Evolutionary conservation across 2,113 vertebrate species (phyloP), one percentile per base, ranked within the genome.

Genomic region (Melanerpes formicivorus): DNA sequence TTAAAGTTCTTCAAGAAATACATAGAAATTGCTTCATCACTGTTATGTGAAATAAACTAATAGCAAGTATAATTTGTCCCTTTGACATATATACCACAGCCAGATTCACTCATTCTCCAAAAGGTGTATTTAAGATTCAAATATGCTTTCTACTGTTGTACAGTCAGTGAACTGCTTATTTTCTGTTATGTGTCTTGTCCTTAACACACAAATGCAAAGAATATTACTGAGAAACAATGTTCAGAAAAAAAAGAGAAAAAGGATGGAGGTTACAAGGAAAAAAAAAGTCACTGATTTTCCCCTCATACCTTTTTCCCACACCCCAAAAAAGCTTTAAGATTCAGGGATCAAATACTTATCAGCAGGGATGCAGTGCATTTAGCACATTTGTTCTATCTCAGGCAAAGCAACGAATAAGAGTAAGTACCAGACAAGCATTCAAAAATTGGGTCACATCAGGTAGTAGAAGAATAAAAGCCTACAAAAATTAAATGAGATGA

Each of bases 301-400:
- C 29, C 62, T 46, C 37, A 17, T 23, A 76, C 59, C 29, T 90
- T 59, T 84, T 87, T 26, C 55, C 40, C 26, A 21, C 8, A 22
- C 32, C 8, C 44, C 65, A 27, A 87, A 75, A 30, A 62, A 18
- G 52, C 25, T 23, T 1, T 29, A 84, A 71, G 40, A 92, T 67
- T 90, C 82, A 71, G 60, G 90, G 44, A 78, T 40, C 18, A 86
- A 80, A 86, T 74, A 83, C 1, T 3, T 89, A 84, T 10, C 58
- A 90, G 46, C 56, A 78, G 78, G 42, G 52, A 93, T 40, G 13
- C 10, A 42, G 67, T 23, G 27, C 44, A 69, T 66, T 90, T 80
- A 92, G 85, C 42, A 59, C 62, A 18, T 44, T 64, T 92, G 58
- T 74, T 90, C 66, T 94, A 83, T 88, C 91, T 85, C 60, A 78